Evolutionary conservation across 2,888 invertebrate species (phyloP), one percentile per base, ranked within the genome.

Genomic region (Aelia acuminata): DNA sequence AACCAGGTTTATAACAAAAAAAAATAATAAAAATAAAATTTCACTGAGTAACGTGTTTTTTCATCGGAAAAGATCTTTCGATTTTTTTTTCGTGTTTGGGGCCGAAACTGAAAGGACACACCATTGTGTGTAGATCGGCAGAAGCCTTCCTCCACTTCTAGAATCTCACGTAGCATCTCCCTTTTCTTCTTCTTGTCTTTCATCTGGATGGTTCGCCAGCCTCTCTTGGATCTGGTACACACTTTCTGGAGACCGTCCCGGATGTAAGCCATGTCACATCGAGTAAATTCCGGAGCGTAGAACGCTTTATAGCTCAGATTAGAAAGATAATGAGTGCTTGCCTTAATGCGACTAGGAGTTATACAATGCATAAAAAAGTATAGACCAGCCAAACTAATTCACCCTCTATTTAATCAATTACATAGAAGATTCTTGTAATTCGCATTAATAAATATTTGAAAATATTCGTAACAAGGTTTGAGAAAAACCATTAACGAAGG

Each of bases 111-210:
- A 31, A 70, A 70, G 63, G 63, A 70, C 31, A 35, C 7, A n/a
- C 22, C 80, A 80, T 80, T 80, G 80, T 80, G n/a, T 80, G 43
- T 80, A 80, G 80, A 80, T 80, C 13, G 31, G 8, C 20, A 47
- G 43, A 43, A 80, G 47, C 80, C n/a, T 43, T 22, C 43, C 39
- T 43, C n/a, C 80, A 39, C 18, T 11, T 43, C 43, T 11, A 80
- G 63, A 43, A 80, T 43, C 80, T 80, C 80, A 80, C 80, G 80
- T 80, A 80, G 43, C 22, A 80, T 43, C 80, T 80, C n/a, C 80
- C 43, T 80, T n/a, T 70, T 70, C 63, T 70, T 70, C 63, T 35
- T 47, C 80, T 80, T 22, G 80, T 80, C 80, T 47, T 80, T 11
- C n/a, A 80, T 80, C 80, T 80, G 80, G 43, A 80, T 11, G 22